A percentile compares a stretch with the other conserved stretches of the same genome.
Conservation (phyloP, 2,888 invertebrate species). For the Erebia epiphron region DNA sequence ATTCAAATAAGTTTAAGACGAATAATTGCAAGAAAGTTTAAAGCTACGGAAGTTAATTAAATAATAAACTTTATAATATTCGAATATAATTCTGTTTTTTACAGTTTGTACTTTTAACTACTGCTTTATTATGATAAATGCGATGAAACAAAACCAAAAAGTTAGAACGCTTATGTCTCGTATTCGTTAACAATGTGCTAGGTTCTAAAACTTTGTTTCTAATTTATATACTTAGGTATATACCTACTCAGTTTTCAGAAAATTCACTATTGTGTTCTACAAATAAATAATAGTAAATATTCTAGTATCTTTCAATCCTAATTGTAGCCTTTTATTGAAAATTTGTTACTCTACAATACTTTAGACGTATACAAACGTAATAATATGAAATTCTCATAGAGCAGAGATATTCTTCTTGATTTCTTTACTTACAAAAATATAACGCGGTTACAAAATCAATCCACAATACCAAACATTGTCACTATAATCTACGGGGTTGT, state of each 20-base stretch:
- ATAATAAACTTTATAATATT: background rate
- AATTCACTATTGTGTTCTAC: background rate
- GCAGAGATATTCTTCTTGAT: background rate
- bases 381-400: background rate
- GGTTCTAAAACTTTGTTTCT: background rate
- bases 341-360: background rate
- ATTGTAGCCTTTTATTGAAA: background rate
- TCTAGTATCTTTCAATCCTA: background rate
- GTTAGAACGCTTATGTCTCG: too few species aligned
- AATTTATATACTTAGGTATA: background rate
- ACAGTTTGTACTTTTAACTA: background rate
- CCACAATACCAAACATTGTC: slow-evolving; percentile 28
- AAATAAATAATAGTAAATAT: background rate
- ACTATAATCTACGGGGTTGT: slow-evolving; percentile 42
- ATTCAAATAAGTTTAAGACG: slow-evolving; percentile 11
- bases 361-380: background rate
- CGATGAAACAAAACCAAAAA: too few species aligned
- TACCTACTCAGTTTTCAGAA: background rate
- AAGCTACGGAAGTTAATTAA: background rate
- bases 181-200: too few species aligned
- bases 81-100: background rate
- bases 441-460: slow-evolving; percentile 29
- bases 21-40: slow-evolving; percentile 10
- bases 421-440: slow-evolving; percentile 22
- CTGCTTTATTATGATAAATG: too few species aligned